Percentiles rank a stretch among this genome's conserved stretches.
phyloP scores from a whole-genome alignment of 2,797 vertebrate genomes.

The Babyrousa celebensis region DNA sequence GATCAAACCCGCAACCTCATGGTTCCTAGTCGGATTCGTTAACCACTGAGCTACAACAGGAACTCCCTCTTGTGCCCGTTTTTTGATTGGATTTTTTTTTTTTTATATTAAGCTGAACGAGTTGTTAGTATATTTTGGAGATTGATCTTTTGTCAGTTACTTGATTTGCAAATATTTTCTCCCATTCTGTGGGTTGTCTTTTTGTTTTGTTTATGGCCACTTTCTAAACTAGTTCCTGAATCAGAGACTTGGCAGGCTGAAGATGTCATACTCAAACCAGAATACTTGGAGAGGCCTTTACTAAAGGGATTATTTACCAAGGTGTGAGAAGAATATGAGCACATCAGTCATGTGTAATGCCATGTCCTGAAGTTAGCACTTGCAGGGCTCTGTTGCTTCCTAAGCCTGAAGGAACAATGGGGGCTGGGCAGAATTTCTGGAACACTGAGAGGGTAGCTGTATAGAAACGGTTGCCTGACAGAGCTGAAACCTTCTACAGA shows the following conservation, averaged over 20 bases:
- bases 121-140: too few species aligned
- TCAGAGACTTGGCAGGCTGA: not conserved
- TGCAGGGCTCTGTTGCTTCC: not conserved
- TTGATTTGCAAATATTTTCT: too few species aligned
- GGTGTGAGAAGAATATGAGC: not conserved
- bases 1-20: too few species aligned
- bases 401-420: not conserved
- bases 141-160: too few species aligned
- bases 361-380: not conserved
- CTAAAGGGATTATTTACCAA: not conserved
- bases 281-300: not conserved
- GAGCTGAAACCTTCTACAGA: not conserved
- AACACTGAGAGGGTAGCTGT: not conserved
- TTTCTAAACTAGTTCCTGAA: not conserved
- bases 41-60: too few species aligned
- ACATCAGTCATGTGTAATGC: not conserved
- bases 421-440: not conserved
- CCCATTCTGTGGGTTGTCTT: too few species aligned
- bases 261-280: not conserved
- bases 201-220: not conserved
- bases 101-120: too few species aligned
- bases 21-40: too few species aligned
- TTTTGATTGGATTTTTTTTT: too few species aligned
- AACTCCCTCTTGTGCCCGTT: too few species aligned
- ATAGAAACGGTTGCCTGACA: too few species aligned